Evolutionary conservation across 2,888 invertebrate species (phyloP), one percentile per base, ranked within the genome.

Genomic region (Dastarcus helophoroides): DNA sequence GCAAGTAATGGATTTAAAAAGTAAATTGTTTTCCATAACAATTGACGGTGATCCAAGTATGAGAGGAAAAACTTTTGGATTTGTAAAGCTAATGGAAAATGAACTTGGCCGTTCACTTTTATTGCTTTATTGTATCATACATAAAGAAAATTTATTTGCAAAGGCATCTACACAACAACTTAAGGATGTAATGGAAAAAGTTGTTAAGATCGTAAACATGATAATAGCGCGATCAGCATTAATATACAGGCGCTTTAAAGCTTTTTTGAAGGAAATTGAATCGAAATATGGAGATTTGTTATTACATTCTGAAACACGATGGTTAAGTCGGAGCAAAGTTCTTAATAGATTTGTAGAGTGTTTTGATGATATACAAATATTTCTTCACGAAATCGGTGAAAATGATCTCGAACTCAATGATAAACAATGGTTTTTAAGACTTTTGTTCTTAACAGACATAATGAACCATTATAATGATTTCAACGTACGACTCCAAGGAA

Each of bases 321-420:
- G 39, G 41, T 40, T 42, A 38, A 38, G 40, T 41, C 31, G 34
- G 30, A 37, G 35, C 37, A 42, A 42, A 42, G 40, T 43, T 42
- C 37, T 43, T 39, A 40, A 43, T 42, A 42, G 43, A 40, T 43
- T 38, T 42, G 38, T 43, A 26, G 43, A 41, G 37, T 40, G 39
- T 43, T 41, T 40, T 44, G 31, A 22, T 22, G n/a, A n/a, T n/a
- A n/a, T n/a, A n/a, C n/a, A n/a, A 17, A 17, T 17, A 17, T 17
- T 17, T 17, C 19, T 17, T 17, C 6, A 17, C 19, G 19, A 17
- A 17, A 7, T 17, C 19, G 19, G 19, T 17, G 6, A 17, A 17
- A 17, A n/a, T 17, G 6, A 17, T 17, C n/a, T 17, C 19, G n/a
- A 17, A 17, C 19, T 17, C n/a, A 17, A 17, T 17, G 19, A 17